Percentiles rank a stretch among this genome's conserved stretches.
These are phyloP conservation scores for Blastobasis lacticolella DNA, from an alignment of 2,888 invertebrate genomes.

Conservation along the genomic window DNA sequence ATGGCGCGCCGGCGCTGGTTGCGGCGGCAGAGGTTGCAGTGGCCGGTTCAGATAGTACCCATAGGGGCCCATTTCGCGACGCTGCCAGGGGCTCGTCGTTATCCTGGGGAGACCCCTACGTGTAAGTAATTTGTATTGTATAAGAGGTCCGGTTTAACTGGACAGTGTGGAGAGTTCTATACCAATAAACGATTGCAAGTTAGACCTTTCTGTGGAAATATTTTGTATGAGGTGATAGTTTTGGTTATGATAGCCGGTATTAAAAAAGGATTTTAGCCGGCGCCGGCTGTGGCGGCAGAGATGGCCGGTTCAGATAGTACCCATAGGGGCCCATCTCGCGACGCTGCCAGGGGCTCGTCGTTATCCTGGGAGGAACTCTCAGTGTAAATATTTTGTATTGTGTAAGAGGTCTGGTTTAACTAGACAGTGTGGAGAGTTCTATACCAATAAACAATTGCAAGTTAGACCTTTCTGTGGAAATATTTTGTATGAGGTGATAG, in stretches of 20 bases:
- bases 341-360: slow-evolving; percentile 71
- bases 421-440: too few species aligned
- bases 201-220: background rate
- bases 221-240: background rate
- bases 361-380: slow-evolving; percentile 55
- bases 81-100: slow-evolving; percentile 71
- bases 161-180: too few species aligned
- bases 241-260: too few species aligned
- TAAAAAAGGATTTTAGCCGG: slow-evolving; percentile 6
- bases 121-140: background rate
- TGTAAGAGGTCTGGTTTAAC: too few species aligned
- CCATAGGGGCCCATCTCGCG: slow-evolving; percentile 77
- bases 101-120: slow-evolving; percentile 50
- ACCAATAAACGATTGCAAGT: too few species aligned
- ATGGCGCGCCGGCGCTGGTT: slow-evolving; percentile 23
- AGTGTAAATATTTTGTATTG: background rate
- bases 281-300: slow-evolving; percentile 28
- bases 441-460: too few species aligned
- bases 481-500: background rate
- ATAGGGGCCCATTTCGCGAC: slow-evolving; percentile 76
- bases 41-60: slow-evolving; percentile 75
- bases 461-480: background rate
- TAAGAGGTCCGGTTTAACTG: too few species aligned
- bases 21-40: slow-evolving; percentile 31
- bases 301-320: slow-evolving; percentile 72